These are phyloP conservation scores for Helogale parvula DNA, from an alignment of 2,113 vertebrate genomes.

Conservation along the genomic window DNA sequence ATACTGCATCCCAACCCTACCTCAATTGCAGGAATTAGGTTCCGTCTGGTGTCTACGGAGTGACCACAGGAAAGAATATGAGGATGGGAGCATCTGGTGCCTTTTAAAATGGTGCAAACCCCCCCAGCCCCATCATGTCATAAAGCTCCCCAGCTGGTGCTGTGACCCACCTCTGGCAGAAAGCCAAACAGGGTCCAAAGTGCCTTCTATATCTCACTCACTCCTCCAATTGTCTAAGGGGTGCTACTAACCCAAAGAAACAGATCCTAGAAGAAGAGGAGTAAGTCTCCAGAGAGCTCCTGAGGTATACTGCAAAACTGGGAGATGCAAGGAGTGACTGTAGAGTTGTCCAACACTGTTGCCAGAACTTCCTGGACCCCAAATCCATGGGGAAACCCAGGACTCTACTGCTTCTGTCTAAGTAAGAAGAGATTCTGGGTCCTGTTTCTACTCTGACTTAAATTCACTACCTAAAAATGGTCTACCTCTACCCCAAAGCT, in stretches of 20 bases:
- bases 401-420: background rate
- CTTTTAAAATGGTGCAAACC: background rate
- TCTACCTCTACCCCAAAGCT: background rate
- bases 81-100: background rate
- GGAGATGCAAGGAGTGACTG: background rate
- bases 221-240: background rate
- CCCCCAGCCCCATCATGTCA: background rate
- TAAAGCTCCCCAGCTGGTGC: background rate
- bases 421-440: background rate
- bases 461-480: background rate
- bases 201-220: background rate
- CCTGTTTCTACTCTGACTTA: background rate
- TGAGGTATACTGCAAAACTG: background rate
- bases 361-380: background rate
- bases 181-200: background rate
- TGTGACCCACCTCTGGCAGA: background rate
- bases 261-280: background rate
- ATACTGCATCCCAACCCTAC: background rate
- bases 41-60: background rate
- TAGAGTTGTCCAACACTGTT: background rate
- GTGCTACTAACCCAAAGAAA: background rate
- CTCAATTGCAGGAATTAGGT: background rate
- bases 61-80: background rate
- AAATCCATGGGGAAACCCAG: background rate
- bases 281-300: background rate